Conservation (phyloP, 2,797 vertebrate species). For the Heliangelus exortis region DNA sequence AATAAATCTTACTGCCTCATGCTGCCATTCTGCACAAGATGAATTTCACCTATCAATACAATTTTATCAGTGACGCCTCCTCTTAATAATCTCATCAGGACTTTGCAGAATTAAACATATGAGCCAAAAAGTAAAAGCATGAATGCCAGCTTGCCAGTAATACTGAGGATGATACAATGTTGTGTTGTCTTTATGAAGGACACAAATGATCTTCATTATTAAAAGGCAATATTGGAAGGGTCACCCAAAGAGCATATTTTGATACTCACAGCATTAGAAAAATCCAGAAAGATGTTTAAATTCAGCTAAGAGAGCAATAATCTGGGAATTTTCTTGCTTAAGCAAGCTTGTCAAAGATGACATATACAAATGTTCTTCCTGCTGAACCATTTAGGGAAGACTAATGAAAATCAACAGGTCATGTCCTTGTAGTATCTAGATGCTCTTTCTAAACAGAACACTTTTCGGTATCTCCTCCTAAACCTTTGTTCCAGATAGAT, state of each 20-base stretch:
- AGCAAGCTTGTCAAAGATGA: background rate
- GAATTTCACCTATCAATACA: conserved; percentile 20
- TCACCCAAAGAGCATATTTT: background rate
- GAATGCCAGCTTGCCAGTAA: background rate
- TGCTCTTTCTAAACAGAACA: background rate
- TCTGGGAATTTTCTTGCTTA: background rate
- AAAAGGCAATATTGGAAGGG: background rate
- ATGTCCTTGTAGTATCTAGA: background rate
- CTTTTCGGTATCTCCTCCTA: background rate
- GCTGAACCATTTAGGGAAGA: background rate
- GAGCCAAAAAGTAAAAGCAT: background rate
- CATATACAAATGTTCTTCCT: background rate
- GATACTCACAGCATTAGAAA: background rate
- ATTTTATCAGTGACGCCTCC: conserved; percentile 23
- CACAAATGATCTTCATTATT: background rate
- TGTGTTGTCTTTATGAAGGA: background rate
- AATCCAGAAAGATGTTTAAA: background rate
- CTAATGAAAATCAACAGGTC: background rate
- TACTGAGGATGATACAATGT: background rate
- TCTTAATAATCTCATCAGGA: conserved; percentile 33
- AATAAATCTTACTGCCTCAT: conserved; percentile 46
- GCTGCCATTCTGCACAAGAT: conserved; percentile 27
- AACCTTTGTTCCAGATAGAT: background rate
- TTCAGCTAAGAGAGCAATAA: background rate
- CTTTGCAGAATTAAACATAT: background rate